phyloP scores from a whole-genome alignment of 2,113 vertebrate genomes.

The Herpetotheres cachinnans region DNA sequence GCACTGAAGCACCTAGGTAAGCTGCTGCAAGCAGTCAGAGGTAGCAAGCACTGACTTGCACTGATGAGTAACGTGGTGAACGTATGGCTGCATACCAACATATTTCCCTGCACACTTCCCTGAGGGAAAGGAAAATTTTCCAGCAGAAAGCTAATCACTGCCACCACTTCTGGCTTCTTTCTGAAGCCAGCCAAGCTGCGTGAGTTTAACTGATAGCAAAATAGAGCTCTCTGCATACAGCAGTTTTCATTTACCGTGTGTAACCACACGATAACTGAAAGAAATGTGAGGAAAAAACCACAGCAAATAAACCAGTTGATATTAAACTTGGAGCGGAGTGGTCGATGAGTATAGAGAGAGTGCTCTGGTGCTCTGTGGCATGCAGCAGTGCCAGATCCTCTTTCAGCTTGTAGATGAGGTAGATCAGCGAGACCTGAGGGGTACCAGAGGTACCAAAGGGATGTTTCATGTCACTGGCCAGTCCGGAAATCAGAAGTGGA shows the following conservation, averaged over 20 bases:
- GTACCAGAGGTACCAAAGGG: rapidly evolving
- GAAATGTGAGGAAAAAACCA: background rate
- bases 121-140: background rate
- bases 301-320: background rate
- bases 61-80: background rate
- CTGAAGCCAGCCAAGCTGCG: background rate
- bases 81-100: background rate
- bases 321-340: background rate
- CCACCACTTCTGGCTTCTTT: background rate
- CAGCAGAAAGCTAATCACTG: background rate
- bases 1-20: background rate
- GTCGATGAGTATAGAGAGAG: background rate
- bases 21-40: background rate
- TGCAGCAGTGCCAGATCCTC: background rate
- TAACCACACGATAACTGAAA: background rate
- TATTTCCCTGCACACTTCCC: background rate
- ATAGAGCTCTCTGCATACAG: background rate
- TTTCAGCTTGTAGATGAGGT: background rate
- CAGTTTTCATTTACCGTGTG: background rate
- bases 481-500: background rate
- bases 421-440: background rate
- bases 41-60: background rate
- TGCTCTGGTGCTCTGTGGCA: background rate
- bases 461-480: background rate
- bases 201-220: background rate